Base-by-base conservation (phyloP, 1,140 invertebrate species). In the Drosophila mauritiana region DNA sequence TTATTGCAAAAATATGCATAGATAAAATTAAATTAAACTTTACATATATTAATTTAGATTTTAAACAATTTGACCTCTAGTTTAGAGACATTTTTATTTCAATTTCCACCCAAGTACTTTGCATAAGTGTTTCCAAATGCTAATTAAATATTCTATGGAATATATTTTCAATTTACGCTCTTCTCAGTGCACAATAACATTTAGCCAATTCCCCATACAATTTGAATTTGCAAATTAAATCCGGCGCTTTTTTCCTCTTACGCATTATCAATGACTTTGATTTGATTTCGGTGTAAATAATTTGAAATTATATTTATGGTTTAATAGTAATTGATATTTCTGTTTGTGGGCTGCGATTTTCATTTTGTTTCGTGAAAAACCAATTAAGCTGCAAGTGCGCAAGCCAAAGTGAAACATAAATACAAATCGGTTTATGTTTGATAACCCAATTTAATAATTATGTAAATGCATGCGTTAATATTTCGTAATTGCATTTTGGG, bases 381-480 rank as follows among this genome's bases (percentile, higher is more conserved):
- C 74, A 84, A 84, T 84, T 84, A 84, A 46, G 27, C 56, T 59
- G 64, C 45, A 59, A 69, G 43, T 64, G 59, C 17, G 42, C 62
- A 39, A 53, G 22, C 25, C 39, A 58, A 52, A 65, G 20, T 22
- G 52, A 20, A 78, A 70, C 63, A 69, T 69, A 68, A 53, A 49
- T 69, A 48, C 37, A 76, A 76, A 80, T 72, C 63, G 75, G 34
- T 79, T 84, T 59, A 70, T 79, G 54, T 55, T 57, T 65, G 55
- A 80, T 79, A 80, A 63, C 69, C 70, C 75, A 84, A 80, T 80
- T 64, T 80, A 80, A 77, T 57, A 70, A 77, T 80, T 80, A 85
- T 84, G 62, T 73, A 80, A 84, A 84, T 82, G 61, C 57, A 69
- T 73, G 74, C 78, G 56, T 69, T 72, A 70, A 70, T 84, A 83